Conservation (phyloP, 1,140 invertebrate species). For the Drosophila tani region DNA sequence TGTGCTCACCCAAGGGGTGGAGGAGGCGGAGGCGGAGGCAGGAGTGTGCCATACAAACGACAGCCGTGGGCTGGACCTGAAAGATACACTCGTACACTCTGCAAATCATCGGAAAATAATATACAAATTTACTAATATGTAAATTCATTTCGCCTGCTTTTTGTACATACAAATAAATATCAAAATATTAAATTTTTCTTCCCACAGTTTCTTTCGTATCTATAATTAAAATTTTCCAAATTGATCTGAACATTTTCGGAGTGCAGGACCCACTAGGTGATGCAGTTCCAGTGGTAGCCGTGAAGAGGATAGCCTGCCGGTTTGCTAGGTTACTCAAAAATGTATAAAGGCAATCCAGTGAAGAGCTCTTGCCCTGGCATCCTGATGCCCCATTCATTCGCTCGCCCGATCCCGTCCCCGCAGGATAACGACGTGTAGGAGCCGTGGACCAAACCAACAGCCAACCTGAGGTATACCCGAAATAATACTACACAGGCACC, state of each 20-base stretch:
- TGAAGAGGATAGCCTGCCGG: background rate
- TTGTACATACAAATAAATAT: too few relatives aligned
- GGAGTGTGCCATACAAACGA: background rate
- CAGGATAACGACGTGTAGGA: conserved; percentile 14
- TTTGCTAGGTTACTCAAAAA: conserved; percentile 14
- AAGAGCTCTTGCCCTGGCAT: conserved; percentile 13
- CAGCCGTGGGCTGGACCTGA: conserved; percentile 1
- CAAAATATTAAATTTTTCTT: too few relatives aligned
- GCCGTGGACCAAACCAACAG: background rate
- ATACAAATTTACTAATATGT: background rate
- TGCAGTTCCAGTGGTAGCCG: conserved; percentile 1
- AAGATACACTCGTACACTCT: background rate
- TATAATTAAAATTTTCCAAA: too few relatives aligned
- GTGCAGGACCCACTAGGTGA: background rate
- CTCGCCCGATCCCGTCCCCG: background rate
- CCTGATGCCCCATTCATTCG: conserved; percentile 15
- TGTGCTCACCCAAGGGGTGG: background rate
- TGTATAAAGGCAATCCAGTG: conserved; percentile 31
- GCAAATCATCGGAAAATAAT: background rate
- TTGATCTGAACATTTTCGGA: background rate
- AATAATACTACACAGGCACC: background rate
- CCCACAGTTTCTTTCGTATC: too few relatives aligned
- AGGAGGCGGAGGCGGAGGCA: too few relatives aligned
- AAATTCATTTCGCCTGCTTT: too few relatives aligned
- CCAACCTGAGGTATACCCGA: background rate